A percentile compares a stretch with the other conserved stretches of the same genome.
Conservation (phyloP, 2,797 vertebrate genomes). For the Cossypha caffra region DNA sequence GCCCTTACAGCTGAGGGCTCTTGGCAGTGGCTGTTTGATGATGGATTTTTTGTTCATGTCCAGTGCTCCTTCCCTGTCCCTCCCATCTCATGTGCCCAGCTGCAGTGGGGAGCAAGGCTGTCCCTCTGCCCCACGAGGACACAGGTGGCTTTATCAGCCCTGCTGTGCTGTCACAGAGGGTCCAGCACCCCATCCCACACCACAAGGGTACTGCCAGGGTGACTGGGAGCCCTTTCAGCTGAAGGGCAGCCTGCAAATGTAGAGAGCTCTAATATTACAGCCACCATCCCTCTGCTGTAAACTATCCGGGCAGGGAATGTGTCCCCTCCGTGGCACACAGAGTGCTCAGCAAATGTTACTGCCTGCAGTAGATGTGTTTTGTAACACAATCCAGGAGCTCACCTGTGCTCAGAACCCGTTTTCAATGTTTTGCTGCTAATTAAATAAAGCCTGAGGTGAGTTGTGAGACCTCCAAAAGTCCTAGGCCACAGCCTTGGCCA, state of each 20-base stretch:
- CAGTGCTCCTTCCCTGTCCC: neutral
- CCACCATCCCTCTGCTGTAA: neutral
- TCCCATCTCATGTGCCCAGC: rapidly evolving
- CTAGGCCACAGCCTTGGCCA: neutral
- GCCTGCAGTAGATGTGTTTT: neutral
- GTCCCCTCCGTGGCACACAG: rapidly evolving
- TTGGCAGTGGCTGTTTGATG: rapidly evolving
- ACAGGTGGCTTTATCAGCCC: neutral
- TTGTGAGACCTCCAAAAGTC: neutral
- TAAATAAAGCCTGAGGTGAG: neutral
- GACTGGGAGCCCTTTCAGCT: neutral
- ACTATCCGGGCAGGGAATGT: neutral
- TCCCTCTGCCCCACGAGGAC: rapidly evolving
- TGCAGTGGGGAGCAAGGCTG: neutral
- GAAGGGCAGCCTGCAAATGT: neutral
- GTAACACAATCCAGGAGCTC: neutral
- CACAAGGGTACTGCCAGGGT: neutral
- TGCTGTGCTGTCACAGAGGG: neutral
- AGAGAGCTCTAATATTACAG: neutral
- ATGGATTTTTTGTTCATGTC: neutral
- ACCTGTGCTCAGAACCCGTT: conserved; percentile 18
- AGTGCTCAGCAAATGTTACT: neutral
- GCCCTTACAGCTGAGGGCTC: neutral
- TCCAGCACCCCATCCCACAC: neutral
- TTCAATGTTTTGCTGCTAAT: neutral